Percentiles rank a stretch among this genome's conserved stretches.
These are phyloP conservation scores for Lamellibrachia luymesi DNA, from an alignment of 1,140 invertebrate genomes.

Conservation along the genomic window DNA sequence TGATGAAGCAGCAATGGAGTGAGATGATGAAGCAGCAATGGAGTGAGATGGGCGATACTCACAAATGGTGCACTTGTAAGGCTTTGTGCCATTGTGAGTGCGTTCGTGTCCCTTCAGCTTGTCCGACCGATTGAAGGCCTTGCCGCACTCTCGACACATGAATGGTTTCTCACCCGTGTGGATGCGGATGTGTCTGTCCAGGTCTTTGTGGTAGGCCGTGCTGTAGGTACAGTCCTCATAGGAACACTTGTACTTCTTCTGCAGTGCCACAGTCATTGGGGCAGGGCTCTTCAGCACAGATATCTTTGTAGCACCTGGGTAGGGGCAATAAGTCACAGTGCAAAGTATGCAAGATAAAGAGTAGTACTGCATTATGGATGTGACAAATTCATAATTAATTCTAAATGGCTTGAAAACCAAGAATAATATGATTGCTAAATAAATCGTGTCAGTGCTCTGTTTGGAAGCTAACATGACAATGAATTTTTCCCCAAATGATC, in stretches of 20 bases:
- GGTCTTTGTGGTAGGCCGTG: constrained; percentile 15
- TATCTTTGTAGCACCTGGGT: neutral
- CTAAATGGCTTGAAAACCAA: too few relatives aligned
- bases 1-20: neutral
- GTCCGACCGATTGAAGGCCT: constrained; percentile 16
- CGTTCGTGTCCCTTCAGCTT: constrained; percentile 41
- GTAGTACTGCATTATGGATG: too few relatives aligned
- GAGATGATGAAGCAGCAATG: neutral
- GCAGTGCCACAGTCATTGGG: neutral
- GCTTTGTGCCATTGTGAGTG: constrained; percentile 43
- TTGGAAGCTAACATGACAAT: too few relatives aligned
- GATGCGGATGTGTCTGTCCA: constrained; percentile 21
- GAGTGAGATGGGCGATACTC: constrained; percentile 11
- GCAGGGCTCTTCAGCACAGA: neutral
- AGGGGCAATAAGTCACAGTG: neutral
- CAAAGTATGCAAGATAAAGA: neutral
- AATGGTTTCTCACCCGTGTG: constrained; percentile 21
- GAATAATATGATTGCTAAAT: too few relatives aligned
- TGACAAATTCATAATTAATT: too few relatives aligned
- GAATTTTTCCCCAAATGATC: too few relatives aligned
- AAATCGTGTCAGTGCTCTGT: too few relatives aligned
- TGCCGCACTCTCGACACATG: constrained; percentile 8
- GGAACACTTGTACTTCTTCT: constrained; percentile 14
- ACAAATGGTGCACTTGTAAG: constrained; percentile 37
- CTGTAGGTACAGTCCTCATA: constrained; percentile 17